Evolutionary conservation across 2,113 vertebrate genomes (phyloP).

Genomic region (Spea multiplicata): DNA sequence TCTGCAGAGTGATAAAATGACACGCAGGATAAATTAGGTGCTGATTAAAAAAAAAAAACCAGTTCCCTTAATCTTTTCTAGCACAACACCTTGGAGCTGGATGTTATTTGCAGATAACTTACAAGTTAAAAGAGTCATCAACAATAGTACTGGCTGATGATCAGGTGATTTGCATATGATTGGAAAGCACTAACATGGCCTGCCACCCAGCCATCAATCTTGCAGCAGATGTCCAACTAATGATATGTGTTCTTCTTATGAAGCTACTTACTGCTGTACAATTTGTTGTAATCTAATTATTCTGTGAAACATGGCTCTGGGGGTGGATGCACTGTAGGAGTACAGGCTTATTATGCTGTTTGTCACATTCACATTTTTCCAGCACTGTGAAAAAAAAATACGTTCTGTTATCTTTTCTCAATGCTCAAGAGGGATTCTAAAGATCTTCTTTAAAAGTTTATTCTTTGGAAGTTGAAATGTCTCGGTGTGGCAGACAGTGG

Average conservation of each 20-base stretch:
- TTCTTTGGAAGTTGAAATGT: no score
- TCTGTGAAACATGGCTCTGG: constrained; percentile 27
- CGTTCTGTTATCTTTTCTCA: neutral
- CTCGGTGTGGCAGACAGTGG: no score
- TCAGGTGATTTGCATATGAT: constrained; percentile 45
- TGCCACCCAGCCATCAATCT: constrained; percentile 38
- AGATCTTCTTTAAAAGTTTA: no score
- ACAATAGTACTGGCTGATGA: constrained; percentile 36
- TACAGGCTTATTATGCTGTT: constrained; percentile 19
- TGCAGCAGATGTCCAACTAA: constrained; percentile 44
- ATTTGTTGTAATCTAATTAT: constrained; percentile 45
- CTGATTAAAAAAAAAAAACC: constrained; percentile 13
- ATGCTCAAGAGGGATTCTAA: neutral
- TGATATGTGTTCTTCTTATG: constrained; percentile 41
- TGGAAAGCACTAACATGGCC: constrained; percentile 31
- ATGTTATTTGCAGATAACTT: constrained; percentile 44
- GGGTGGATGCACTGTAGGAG: constrained; percentile 6
- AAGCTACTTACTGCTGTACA: constrained; percentile 44
- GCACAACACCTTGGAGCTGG: constrained; percentile 17
- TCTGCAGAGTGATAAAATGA: constrained; percentile 22
- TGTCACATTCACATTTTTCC: constrained; percentile 5
- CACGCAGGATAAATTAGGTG: constrained; percentile 37
- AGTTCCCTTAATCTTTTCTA: constrained; percentile 27
- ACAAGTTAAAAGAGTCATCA: constrained; percentile 28
- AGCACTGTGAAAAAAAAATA: neutral